Evolutionary conservation across 1,140 invertebrate genomes (phyloP).

Genomic region (Monochamus saltuarius): DNA sequence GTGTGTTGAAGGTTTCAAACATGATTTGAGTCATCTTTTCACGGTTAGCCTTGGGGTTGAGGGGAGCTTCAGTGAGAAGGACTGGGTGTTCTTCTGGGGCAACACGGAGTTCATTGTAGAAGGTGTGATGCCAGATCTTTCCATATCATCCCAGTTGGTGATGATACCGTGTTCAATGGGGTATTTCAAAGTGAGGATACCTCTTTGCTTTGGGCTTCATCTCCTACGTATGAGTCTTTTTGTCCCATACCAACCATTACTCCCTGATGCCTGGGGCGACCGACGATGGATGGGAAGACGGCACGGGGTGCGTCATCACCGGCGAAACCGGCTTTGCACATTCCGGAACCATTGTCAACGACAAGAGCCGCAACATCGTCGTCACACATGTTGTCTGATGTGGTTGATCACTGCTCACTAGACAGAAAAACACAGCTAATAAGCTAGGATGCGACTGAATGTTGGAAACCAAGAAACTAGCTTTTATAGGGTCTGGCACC

Average conservation of each 20-base stretch:
- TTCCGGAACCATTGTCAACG: constrained; percentile 91
- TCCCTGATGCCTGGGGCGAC: constrained; percentile 86
- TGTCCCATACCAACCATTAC: constrained; percentile 84
- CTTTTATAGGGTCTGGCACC: constrained; percentile 37
- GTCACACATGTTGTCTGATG: constrained; percentile 73
- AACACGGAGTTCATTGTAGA: constrained; percentile 94
- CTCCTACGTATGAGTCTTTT: constrained; percentile 36
- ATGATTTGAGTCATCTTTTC: constrained; percentile 97
- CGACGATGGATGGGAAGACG: constrained; percentile 93
- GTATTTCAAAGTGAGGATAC: constrained; percentile 94
- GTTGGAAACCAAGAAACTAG: constrained; percentile 13
- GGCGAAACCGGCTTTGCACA: constrained; percentile 96
- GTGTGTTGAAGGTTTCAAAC: constrained; percentile 93
- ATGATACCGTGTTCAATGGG: constrained; percentile 95
- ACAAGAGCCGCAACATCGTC: constrained; percentile 86
- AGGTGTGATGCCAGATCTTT: constrained; percentile 97
- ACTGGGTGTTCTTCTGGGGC: constrained; percentile 94
- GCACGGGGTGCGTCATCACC: constrained; percentile 93
- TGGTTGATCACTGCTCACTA: constrained; percentile 44
- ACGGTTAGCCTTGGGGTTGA: constrained; percentile 88
- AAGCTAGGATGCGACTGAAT: constrained; percentile 42
- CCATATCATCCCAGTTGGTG: constrained; percentile 97
- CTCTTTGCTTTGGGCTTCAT: constrained; percentile 92
- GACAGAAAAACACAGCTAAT: constrained; percentile 42
- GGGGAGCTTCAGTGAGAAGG: constrained; percentile 84